A percentile compares a stretch with the other conserved stretches of the same genome.
Evolutionary conservation across 2,888 invertebrate species (phyloP).

Genomic region (Pterostichus niger): DNA sequence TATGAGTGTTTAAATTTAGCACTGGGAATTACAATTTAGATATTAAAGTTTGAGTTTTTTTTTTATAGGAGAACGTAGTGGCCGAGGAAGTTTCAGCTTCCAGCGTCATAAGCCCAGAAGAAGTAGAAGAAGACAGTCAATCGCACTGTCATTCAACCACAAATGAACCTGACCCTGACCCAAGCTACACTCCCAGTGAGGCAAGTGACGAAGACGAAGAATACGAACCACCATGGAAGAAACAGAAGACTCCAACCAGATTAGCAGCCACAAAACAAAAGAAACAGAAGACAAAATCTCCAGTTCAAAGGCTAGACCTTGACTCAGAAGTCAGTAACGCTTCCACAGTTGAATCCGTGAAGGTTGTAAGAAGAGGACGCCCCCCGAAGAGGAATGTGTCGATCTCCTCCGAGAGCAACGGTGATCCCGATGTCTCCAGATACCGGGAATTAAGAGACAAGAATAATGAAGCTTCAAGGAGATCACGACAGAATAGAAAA

Average conservation of each 20-base stretch:
- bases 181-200: constrained; percentile 59
- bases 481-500: constrained; percentile 86
- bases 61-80: constrained; percentile 70
- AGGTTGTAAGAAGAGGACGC: constrained; percentile 77
- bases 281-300: constrained; percentile 59
- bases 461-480: constrained; percentile 89
- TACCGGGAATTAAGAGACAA: constrained; percentile 87
- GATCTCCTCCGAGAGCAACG: constrained; percentile 75
- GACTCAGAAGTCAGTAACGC: constrained; percentile 70
- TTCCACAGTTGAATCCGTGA: constrained; percentile 59
- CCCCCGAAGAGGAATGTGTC: constrained; percentile 79
- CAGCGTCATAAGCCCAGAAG: constrained; percentile 60
- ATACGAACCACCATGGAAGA: constrained; percentile 72
- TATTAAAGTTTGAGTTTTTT: constrained; percentile 62
- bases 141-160: constrained; percentile 51
- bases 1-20: no score
- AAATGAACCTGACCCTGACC: constrained; percentile 15
- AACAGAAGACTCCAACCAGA: constrained; percentile 62
- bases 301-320: constrained; percentile 13
- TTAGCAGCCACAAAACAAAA: constrained; percentile 67
- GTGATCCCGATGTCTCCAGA: constrained; percentile 78
- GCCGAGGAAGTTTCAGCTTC: constrained; percentile 65
- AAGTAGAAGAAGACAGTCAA: constrained; percentile 67
- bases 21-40: neutral
- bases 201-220: constrained; percentile 74